These are phyloP conservation scores for Hyperoodon ampullatus DNA, from an alignment of 2,113 vertebrate genomes.

Conservation along the genomic window DNA sequence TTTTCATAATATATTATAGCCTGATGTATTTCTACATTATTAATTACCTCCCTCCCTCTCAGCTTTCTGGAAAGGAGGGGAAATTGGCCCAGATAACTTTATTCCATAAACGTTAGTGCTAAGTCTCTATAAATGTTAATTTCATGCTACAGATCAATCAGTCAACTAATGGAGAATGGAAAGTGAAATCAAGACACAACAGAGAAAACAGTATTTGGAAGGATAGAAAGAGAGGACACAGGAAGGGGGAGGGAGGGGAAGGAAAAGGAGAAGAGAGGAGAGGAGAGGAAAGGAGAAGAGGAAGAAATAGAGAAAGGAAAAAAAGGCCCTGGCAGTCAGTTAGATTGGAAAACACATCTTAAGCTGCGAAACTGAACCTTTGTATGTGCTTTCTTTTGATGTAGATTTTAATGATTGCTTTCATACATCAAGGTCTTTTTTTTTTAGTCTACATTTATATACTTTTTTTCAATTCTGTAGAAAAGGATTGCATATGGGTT, in stretches of 20 bases:
- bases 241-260: rapidly evolving
- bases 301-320: neutral
- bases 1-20: neutral
- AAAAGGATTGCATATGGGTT: neutral
- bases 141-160: neutral
- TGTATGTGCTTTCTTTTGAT: neutral
- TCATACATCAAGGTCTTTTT: neutral
- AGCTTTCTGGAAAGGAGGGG: neutral
- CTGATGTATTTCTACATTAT: neutral
- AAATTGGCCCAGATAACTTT: neutral
- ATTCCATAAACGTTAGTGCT: neutral
- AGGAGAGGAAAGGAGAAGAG: rapidly evolving
- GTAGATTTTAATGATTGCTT: neutral
- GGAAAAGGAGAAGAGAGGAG: neutral
- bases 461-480: neutral
- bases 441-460: neutral
- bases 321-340: neutral
- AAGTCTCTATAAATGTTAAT: neutral
- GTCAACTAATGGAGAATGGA: neutral
- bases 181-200: neutral
- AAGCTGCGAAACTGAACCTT: neutral
- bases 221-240: too few species aligned
- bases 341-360: neutral
- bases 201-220: neutral
- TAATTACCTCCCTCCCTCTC: neutral